Percentiles rank a stretch among this genome's conserved stretches.
These are phyloP conservation scores for Channa striata DNA, from an alignment of 2,797 vertebrate species.

Conservation along the genomic window DNA sequence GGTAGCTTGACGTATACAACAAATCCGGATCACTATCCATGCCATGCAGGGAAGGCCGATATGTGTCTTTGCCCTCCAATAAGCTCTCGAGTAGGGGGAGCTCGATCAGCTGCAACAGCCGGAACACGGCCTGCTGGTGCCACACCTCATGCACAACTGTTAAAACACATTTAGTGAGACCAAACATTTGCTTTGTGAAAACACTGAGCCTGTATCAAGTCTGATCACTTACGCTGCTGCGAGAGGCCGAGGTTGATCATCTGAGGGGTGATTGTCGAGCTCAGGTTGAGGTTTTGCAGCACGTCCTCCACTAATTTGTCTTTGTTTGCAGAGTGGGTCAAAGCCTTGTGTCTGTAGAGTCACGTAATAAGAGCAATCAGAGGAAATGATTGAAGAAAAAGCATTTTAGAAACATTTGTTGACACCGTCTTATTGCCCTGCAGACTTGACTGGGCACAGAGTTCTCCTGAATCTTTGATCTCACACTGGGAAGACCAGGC, in stretches of 20 bases:
- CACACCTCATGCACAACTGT: conserved; percentile 94
- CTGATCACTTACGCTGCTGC: conserved; percentile 83
- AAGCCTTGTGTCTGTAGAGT: conserved; percentile 83
- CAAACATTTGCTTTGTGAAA: background rate
- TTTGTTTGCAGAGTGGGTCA: conserved; percentile 80
- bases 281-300: conserved; percentile 91
- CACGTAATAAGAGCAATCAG: conserved; percentile 64
- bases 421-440: background rate
- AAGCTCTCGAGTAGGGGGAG: conserved; percentile 93
- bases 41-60: conserved; percentile 72
- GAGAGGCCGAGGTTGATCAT: conserved; percentile 88
- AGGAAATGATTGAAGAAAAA: conserved; percentile 20
- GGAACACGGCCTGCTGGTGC: conserved; percentile 93
- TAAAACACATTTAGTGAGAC: conserved; percentile 7
- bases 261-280: conserved; percentile 83
- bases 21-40: conserved; percentile 84
- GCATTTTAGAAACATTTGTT: background rate
- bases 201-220: accelerated
- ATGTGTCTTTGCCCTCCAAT: conserved; percentile 82
- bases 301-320: conserved; percentile 90
- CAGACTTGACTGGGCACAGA: conserved; percentile 16
- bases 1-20: conserved; percentile 89
- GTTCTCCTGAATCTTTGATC: conserved; percentile 43
- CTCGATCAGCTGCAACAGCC: conserved; percentile 94
- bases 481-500: conserved; percentile 22